Evolutionary conservation across 2,797 vertebrate species (phyloP).

Genomic region (Sebastes kiyomatsui): DNA sequence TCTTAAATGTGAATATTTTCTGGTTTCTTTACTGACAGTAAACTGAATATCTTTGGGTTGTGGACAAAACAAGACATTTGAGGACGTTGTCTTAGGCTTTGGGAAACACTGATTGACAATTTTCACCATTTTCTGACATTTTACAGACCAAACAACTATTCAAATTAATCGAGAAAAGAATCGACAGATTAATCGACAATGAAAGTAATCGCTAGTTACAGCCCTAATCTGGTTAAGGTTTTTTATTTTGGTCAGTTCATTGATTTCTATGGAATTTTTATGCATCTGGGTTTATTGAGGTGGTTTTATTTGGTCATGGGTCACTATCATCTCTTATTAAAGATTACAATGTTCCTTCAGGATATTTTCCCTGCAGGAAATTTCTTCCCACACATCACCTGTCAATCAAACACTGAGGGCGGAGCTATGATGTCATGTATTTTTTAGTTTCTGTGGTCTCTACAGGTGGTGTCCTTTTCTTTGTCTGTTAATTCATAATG

Average conservation of each 20-base stretch:
- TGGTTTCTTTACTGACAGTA: too few species aligned
- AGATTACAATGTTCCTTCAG: neutral
- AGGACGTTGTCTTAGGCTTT: too few species aligned
- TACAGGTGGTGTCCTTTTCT: constrained; percentile 4
- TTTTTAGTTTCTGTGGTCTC: constrained; percentile 23
- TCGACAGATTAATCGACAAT: neutral
- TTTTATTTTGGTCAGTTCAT: neutral
- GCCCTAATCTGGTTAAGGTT: neutral
- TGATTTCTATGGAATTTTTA: neutral
- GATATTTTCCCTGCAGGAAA: neutral
- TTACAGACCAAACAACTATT: too few species aligned
- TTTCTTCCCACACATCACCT: neutral
- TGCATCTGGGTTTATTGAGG: neutral
- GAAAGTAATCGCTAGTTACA: too few species aligned
- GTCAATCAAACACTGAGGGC: constrained; percentile 3
- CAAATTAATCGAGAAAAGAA: too few species aligned
- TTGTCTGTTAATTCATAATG: constrained; percentile 43
- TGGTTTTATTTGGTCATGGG: neutral
- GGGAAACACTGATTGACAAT: too few species aligned
- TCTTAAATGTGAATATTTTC: too few species aligned
- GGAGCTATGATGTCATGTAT: constrained; percentile 14
- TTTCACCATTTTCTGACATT: too few species aligned
- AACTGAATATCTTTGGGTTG: too few species aligned
- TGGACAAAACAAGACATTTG: too few species aligned
- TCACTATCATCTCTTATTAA: neutral